Conservation (phyloP, 2,888 invertebrate genomes). For the Aphodius granarius region DNA sequence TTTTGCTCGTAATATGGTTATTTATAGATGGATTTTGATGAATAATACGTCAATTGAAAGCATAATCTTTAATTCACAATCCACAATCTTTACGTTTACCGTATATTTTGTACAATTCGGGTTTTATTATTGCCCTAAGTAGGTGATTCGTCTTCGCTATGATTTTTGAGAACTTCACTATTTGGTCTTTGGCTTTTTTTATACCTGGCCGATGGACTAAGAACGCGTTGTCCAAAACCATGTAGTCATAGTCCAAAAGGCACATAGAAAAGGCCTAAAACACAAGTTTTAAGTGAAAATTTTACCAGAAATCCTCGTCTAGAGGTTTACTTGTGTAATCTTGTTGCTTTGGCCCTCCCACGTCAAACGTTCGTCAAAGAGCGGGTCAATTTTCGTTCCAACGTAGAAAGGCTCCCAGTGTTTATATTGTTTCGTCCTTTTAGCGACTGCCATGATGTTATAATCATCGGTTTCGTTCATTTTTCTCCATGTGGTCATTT, state of each 20-base stretch:
- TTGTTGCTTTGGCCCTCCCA: constrained; percentile 61
- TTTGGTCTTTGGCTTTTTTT: constrained; percentile 41
- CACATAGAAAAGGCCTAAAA: constrained; percentile 80
- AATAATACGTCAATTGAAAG: too few species aligned
- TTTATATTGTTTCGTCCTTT: constrained; percentile 47
- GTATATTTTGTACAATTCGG: constrained; percentile 30
- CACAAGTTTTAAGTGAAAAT: constrained; percentile 1
- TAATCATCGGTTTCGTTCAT: constrained; percentile 42
- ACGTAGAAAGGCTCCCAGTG: constrained; percentile 60
- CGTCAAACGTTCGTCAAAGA: constrained; percentile 57
- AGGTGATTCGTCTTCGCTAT: constrained; percentile 27
- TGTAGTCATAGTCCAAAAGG: constrained; percentile 82
- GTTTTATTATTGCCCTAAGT: constrained; percentile 27
- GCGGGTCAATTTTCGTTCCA: constrained; percentile 55
- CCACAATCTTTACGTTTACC: constrained; percentile 31
- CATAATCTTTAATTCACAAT: constrained; percentile 10
- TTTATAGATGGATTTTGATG: too few species aligned
- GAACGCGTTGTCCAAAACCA: constrained; percentile 84
- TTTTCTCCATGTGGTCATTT: constrained; percentile 50
- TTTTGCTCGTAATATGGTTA: too few species aligned
- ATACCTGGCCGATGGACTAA: constrained; percentile 79
- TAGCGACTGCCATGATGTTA: constrained; percentile 51
- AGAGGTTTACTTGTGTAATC: constrained; percentile 56
- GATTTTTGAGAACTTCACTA: constrained; percentile 43
- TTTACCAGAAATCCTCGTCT: not conserved